These are phyloP conservation scores for Orchestes rusci DNA, from an alignment of 2,888 invertebrate genomes.

Conservation along the genomic window DNA sequence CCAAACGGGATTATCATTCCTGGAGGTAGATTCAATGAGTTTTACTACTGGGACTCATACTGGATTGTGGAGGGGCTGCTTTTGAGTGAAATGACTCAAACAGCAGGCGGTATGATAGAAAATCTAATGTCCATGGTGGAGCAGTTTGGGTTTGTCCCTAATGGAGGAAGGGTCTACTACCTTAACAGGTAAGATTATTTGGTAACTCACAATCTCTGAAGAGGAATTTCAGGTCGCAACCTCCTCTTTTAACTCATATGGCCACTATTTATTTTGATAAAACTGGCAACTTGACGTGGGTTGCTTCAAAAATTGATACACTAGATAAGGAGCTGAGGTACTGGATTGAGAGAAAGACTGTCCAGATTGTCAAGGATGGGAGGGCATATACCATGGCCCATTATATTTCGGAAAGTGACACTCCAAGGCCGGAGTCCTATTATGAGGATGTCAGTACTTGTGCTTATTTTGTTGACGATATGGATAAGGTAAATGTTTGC, in stretches of 20 bases:
- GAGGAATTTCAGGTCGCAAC: constrained; percentile 51
- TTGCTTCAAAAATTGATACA: constrained; percentile 49
- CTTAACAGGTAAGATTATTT: constrained; percentile 44
- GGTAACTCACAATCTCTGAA: too few relatives aligned
- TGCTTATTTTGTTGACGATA: constrained; percentile 33
- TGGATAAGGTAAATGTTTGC: background rate
- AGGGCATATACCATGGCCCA: constrained; percentile 50
- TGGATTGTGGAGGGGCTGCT: constrained; percentile 79
- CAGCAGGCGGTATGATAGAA: constrained; percentile 66
- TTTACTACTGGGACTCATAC: constrained; percentile 83
- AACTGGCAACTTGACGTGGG: constrained; percentile 55
- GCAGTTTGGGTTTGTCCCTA: constrained; percentile 48
- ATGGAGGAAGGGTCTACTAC: constrained; percentile 63
- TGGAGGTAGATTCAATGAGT: constrained; percentile 63
- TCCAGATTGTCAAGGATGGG: constrained; percentile 47
- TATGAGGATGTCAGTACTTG: constrained; percentile 55
- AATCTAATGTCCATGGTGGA: constrained; percentile 66
- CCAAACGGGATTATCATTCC: constrained; percentile 58
- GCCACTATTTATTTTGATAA: constrained; percentile 59
- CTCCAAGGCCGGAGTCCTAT: constrained; percentile 69
- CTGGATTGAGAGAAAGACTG: constrained; percentile 55
- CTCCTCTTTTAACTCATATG: constrained; percentile 67
- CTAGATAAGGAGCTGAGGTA: constrained; percentile 59
- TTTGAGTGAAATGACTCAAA: constrained; percentile 66
- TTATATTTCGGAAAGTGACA: constrained; percentile 55